phyloP scores from a whole-genome alignment of 2,797 vertebrate species.

The Diplodus sargus region DNA sequence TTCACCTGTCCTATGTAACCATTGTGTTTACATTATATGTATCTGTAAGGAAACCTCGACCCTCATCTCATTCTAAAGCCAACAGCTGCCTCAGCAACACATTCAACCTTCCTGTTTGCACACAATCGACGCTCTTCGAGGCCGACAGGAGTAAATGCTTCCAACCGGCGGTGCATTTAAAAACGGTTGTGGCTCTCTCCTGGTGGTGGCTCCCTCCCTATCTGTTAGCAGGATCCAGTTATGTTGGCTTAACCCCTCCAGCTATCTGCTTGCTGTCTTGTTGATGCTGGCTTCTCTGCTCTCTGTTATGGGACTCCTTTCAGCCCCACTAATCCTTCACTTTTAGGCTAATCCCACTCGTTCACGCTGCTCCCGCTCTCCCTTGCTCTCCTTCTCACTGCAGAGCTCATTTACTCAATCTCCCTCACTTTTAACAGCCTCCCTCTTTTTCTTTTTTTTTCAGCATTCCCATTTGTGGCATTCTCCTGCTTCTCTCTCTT shows the following conservation, averaged over 20 bases:
- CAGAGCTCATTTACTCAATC: slow-evolving; percentile 41
- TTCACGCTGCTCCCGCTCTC: slow-evolving; percentile 51
- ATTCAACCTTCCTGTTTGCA: slow-evolving; percentile 28
- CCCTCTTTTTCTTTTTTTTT: slow-evolving; percentile 9
- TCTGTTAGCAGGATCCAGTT: slow-evolving; percentile 60
- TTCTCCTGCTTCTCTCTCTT: slow-evolving; percentile 11
- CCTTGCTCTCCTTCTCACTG: slow-evolving; percentile 21
- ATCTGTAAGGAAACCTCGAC: no score
- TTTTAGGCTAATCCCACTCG: slow-evolving; percentile 66
- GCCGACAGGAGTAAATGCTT: slow-evolving; percentile 34
- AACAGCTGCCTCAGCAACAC: slow-evolving; percentile 17
- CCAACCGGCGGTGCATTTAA: slow-evolving; percentile 39
- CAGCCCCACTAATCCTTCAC: slow-evolving; percentile 70
- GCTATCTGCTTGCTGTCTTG: slow-evolving; percentile 60
- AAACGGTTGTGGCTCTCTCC: slow-evolving; percentile 37
- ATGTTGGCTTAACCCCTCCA: slow-evolving; percentile 59
- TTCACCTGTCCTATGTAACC: no score
- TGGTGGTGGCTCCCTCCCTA: slow-evolving; percentile 23
- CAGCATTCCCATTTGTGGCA: slow-evolving; percentile 21
- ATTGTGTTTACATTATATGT: no score
- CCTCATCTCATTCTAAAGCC: no score
- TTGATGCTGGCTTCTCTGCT: slow-evolving; percentile 53
- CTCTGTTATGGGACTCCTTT: slow-evolving; percentile 60
- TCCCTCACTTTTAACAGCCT: slow-evolving; percentile 19
- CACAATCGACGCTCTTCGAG: slow-evolving; percentile 19